Conservation (phyloP, 2,797 vertebrate genomes). For the Xenentodon cancila region DNA sequence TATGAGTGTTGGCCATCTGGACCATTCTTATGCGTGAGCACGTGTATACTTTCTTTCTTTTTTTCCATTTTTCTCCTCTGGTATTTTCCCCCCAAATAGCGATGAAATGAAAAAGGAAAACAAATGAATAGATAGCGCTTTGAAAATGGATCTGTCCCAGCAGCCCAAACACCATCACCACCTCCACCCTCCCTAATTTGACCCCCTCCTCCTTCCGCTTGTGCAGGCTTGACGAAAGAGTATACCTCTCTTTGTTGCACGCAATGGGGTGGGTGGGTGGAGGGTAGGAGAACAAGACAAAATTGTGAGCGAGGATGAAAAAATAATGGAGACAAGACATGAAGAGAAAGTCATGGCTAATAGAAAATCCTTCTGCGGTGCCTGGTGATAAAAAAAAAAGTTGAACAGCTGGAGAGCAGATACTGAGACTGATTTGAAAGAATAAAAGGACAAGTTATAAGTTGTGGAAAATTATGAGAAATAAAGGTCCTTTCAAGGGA, state of each 20-base stretch:
- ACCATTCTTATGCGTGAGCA: slow-evolving; percentile 37
- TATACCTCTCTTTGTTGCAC: slow-evolving; percentile 72
- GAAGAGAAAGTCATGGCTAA: slow-evolving; percentile 32
- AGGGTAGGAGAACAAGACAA: slow-evolving; percentile 38
- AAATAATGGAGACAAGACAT: slow-evolving; percentile 39
- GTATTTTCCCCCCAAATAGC: slow-evolving; percentile 60
- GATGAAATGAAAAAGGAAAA: slow-evolving; percentile 75
- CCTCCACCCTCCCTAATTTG: slow-evolving; percentile 37
- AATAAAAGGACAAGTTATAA: slow-evolving; percentile 4
- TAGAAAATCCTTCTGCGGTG: slow-evolving; percentile 22
- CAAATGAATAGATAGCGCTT: slow-evolving; percentile 80
- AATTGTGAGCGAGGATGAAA: slow-evolving; percentile 26
- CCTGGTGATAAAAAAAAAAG: slow-evolving; percentile 27
- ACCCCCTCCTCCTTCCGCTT: slow-evolving; percentile 60
- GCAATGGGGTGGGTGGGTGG: slow-evolving; percentile 45
- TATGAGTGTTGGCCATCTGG: slow-evolving; percentile 72
- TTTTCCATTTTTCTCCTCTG: slow-evolving; percentile 2
- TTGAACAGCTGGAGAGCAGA: slow-evolving; percentile 18
- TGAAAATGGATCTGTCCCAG: slow-evolving; percentile 77
- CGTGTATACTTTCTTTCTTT: slow-evolving; percentile 35
- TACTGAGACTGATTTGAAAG: slow-evolving; percentile 9
- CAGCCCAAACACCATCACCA: slow-evolving; percentile 26
- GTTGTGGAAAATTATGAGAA: slow-evolving; percentile 2
- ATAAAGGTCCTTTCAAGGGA: slow-evolving; percentile 24
- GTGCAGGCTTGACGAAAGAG: slow-evolving; percentile 78